These are phyloP conservation scores for Leucoraja ocellata DNA, from an alignment of 2,797 vertebrate species.

Conservation along the genomic window DNA sequence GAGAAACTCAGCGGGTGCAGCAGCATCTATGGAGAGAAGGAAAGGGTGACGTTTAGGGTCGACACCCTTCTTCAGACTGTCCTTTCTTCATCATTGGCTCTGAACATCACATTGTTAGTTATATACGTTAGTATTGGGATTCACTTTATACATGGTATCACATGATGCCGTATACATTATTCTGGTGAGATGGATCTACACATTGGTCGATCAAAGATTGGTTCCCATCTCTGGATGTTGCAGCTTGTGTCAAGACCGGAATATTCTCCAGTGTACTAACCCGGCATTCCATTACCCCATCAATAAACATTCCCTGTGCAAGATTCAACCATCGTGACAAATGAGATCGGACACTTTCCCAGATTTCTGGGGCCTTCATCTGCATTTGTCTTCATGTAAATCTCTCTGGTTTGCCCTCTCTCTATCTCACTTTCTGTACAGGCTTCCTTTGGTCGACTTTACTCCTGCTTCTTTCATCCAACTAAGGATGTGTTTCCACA, in stretches of 20 bases:
- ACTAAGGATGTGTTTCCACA: too few species aligned
- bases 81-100: neutral
- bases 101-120: neutral
- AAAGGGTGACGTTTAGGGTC: too few species aligned
- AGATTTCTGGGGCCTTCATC: neutral
- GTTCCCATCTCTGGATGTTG: too few species aligned
- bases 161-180: neutral
- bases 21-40: too few species aligned
- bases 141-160: neutral
- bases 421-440: too few species aligned
- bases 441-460: too few species aligned
- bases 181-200: neutral
- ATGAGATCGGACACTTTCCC: neutral
- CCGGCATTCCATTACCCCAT: neutral
- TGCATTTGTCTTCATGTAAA: neutral
- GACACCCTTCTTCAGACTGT: too few species aligned
- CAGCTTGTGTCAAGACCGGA: neutral
- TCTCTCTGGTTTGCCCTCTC: neutral
- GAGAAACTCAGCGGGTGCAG: too few species aligned
- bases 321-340: neutral
- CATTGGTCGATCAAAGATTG: too few species aligned
- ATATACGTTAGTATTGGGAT: neutral
- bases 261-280: neutral
- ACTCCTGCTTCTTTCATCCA: too few species aligned
- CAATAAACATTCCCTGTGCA: neutral